These are phyloP conservation scores for Mormyrops attenuatus DNA, from an alignment of 2,797 vertebrate genomes.

Conservation along the genomic window DNA sequence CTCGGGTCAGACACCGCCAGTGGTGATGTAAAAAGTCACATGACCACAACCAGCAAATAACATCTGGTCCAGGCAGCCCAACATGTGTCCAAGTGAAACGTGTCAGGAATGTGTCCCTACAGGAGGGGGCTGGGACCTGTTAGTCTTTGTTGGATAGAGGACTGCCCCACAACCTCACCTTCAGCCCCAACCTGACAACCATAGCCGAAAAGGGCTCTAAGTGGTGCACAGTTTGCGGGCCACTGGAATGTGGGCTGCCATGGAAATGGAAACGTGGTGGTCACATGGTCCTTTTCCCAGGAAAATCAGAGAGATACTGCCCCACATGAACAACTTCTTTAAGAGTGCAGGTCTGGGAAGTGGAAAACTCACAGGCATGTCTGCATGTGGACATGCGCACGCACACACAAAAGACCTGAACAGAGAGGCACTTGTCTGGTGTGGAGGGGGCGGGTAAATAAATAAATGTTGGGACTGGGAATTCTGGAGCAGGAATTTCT, in stretches of 20 bases:
- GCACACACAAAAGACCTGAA: not conserved
- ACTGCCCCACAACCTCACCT: not conserved
- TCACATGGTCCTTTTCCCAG: not conserved
- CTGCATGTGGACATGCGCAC: not conserved
- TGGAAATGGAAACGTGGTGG: not conserved
- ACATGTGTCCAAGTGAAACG: not conserved
- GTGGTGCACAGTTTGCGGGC: not conserved
- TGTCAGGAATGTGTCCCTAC: not conserved
- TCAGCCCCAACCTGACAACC: not conserved
- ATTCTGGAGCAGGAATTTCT: not conserved
- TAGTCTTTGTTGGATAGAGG: not conserved
- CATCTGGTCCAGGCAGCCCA: not conserved
- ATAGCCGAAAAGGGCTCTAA: not conserved
- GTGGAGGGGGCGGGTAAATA: not conserved
- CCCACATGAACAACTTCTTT: not conserved
- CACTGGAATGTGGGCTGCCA: not conserved
- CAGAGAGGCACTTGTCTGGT: not conserved
- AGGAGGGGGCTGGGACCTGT: not conserved
- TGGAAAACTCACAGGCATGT: not conserved
- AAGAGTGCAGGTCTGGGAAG: not conserved
- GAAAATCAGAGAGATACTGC: not conserved
- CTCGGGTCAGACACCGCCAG: not conserved
- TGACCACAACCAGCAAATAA: not conserved
- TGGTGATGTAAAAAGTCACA: not conserved
- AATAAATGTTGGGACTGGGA: not conserved